Evolutionary conservation across 2,888 invertebrate genomes (phyloP).

Genomic region (Agrochola macilenta): DNA sequence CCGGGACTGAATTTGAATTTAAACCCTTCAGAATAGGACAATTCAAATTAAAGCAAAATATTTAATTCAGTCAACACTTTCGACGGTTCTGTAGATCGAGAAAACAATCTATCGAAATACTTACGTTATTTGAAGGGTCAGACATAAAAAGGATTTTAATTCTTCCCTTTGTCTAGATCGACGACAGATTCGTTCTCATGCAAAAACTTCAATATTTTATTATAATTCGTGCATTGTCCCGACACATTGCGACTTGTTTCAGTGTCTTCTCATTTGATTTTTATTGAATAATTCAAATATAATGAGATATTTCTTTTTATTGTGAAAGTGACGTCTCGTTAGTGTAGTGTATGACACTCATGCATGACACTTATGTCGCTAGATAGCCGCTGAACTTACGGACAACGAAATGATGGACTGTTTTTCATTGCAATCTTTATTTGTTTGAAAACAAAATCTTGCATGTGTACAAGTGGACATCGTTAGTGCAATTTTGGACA

Average conservation of each 20-base stretch:
- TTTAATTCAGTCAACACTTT: constrained; percentile 6
- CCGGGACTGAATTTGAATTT: constrained; percentile 4
- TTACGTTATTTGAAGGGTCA: constrained; percentile 48
- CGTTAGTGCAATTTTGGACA: neutral
- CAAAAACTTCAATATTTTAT: constrained; percentile 81
- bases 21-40: neutral
- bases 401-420: neutral
- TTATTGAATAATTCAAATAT: constrained; percentile 87
- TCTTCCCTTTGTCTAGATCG: constrained; percentile 61
- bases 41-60: constrained; percentile 35
- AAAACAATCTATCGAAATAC: constrained; percentile 35
- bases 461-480: neutral
- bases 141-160: constrained; percentile 64
- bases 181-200: constrained; percentile 63
- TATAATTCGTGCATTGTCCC: constrained; percentile 82
- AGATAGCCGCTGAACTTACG: constrained; percentile 53
- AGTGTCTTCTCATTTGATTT: constrained; percentile 82
- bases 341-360: constrained; percentile 67
- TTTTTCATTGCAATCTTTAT: constrained; percentile 22
- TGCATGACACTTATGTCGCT: constrained; percentile 62
- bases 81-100: neutral
- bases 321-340: constrained; percentile 81
- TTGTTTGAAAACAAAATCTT: neutral
- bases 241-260: constrained; percentile 83
- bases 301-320: constrained; percentile 77